Percentiles rank a stretch among this genome's conserved stretches.
phyloP scores from a whole-genome alignment of 2,113 vertebrate species.

The Indicator indicator region DNA sequence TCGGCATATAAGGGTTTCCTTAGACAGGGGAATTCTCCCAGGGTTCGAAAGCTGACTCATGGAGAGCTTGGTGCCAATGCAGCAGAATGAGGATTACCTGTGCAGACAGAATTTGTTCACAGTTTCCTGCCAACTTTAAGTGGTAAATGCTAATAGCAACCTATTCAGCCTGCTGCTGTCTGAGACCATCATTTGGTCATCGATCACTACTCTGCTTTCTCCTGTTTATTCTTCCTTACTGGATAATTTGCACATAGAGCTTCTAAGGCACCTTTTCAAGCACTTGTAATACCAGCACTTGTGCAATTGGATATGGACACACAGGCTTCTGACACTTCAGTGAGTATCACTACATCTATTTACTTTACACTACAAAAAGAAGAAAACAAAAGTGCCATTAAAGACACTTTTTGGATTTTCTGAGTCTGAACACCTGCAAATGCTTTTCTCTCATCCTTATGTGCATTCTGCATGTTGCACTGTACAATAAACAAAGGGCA shows the following conservation, averaged over 20 bases:
- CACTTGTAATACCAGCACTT: neutral
- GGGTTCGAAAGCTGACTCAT: neutral
- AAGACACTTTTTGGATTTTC: neutral
- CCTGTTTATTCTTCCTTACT: neutral
- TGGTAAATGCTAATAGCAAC: neutral
- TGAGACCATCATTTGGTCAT: neutral
- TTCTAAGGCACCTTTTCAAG: neutral
- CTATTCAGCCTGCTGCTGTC: neutral
- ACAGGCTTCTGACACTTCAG: neutral
- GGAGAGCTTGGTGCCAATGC: neutral
- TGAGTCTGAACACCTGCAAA: neutral
- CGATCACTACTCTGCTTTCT: neutral
- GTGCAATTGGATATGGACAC: neutral
- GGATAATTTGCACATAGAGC: neutral
- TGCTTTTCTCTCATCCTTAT: neutral
- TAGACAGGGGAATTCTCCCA: neutral
- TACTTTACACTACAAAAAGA: neutral
- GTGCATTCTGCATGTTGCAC: accelerated
- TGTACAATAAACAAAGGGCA: neutral
- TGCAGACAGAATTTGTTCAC: neutral
- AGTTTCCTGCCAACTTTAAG: neutral
- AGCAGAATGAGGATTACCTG: neutral
- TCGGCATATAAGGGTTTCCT: neutral
- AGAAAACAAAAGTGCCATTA: neutral
- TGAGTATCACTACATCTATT: neutral